Evolutionary conservation across 2,888 invertebrate genomes (phyloP).

Genomic region (Megalurothrips usitatus): DNA sequence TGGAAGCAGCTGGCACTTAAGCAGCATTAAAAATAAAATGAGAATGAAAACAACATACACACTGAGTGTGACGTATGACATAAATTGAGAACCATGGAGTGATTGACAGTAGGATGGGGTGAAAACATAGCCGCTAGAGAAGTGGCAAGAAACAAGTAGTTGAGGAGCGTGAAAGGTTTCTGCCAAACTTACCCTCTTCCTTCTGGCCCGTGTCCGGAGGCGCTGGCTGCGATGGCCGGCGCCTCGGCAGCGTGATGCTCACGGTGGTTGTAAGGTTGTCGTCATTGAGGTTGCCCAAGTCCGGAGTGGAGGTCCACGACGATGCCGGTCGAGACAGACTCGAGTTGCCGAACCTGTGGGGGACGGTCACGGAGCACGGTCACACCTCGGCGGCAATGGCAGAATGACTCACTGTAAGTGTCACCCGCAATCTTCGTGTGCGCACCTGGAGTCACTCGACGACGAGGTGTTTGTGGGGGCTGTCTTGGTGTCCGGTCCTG

Average conservation of each 20-base stretch:
- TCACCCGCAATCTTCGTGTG: too few relatives aligned
- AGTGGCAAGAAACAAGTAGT: background rate
- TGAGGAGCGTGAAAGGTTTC: background rate
- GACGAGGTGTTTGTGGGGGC: slow-evolving; percentile 43
- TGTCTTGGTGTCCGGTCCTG: slow-evolving; percentile 35
- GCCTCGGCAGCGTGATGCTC: slow-evolving; percentile 63
- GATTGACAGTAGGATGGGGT: background rate
- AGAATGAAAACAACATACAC: too few relatives aligned
- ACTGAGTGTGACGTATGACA: too few relatives aligned
- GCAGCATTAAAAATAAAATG: too few relatives aligned
- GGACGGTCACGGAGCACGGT: too few relatives aligned
- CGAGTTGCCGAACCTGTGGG: slow-evolving; percentile 37
- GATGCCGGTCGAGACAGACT: slow-evolving; percentile 43
- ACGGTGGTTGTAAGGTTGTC: slow-evolving; percentile 59
- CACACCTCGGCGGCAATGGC: too few relatives aligned
- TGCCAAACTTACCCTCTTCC: background rate
- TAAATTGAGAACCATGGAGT: background rate
- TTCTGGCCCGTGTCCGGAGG: background rate
- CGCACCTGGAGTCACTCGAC: slow-evolving; percentile 49
- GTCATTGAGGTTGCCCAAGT: slow-evolving; percentile 62
- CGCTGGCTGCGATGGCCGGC: slow-evolving; percentile 52
- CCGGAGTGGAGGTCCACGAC: slow-evolving; percentile 80
- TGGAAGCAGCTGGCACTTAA: too few relatives aligned
- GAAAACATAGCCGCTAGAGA: background rate
- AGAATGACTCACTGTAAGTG: too few relatives aligned